Conservation (phyloP, 2,888 invertebrate species). For the Panopea generosa region DNA sequence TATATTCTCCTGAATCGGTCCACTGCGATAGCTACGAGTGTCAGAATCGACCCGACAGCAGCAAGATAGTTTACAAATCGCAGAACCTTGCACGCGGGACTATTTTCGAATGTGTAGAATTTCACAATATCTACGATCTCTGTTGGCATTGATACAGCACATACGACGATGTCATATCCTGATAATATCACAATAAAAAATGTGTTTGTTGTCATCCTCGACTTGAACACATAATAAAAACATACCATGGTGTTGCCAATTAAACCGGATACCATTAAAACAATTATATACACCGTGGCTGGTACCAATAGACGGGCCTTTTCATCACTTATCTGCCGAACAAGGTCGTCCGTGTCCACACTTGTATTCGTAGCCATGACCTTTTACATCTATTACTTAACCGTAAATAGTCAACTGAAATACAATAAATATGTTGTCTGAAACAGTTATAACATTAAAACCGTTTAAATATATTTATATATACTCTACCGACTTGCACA, state of each 20-base stretch:
- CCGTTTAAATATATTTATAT: too few relatives aligned
- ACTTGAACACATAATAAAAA: conserved; percentile 17
- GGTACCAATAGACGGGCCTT: conserved; percentile 30
- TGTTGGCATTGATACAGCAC: conserved; percentile 30
- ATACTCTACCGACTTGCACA: too few relatives aligned
- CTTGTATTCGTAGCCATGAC: too few relatives aligned
- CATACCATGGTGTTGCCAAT: conserved; percentile 33
- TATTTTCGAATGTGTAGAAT: conserved; percentile 24
- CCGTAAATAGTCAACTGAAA: too few relatives aligned
- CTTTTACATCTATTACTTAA: too few relatives aligned
- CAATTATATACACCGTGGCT: conserved; percentile 15
- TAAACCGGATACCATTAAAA: conserved; percentile 26
- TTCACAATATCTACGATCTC: conserved; percentile 29
- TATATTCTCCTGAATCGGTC: conserved; percentile 29
- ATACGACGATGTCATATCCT: conserved; percentile 22
- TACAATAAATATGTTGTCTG: too few relatives aligned
- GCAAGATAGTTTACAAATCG: conserved; percentile 25
- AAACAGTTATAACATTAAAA: too few relatives aligned
- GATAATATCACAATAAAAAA: conserved; percentile 30
- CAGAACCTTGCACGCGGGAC: conserved; percentile 19
- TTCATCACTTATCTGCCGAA: conserved; percentile 20
- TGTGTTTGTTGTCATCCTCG: conserved; percentile 13
- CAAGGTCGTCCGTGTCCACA: background rate
- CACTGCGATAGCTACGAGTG: conserved; percentile 23
- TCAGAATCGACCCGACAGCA: conserved; percentile 16